phyloP scores from a whole-genome alignment of 2,888 invertebrate genomes.

The Marasmarcha lunaedactyla region DNA sequence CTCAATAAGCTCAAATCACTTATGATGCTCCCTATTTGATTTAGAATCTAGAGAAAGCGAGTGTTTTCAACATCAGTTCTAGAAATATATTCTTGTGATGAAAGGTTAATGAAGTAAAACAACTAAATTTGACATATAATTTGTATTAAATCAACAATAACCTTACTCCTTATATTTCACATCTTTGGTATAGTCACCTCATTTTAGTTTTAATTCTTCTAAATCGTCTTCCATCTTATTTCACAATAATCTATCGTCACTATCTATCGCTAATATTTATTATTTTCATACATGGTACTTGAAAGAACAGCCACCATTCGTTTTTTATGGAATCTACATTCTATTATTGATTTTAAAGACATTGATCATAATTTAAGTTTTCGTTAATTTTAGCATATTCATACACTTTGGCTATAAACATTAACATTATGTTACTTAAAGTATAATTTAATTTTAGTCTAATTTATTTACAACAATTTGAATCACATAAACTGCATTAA shows the following conservation, averaged over 20 bases:
- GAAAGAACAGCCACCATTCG: constrained; percentile 4
- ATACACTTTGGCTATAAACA: too few species aligned
- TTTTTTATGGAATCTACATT: neutral
- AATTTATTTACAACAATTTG: too few species aligned
- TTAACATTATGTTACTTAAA: too few species aligned
- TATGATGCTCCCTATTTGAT: too few species aligned
- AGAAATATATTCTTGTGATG: too few species aligned
- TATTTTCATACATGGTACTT: constrained; percentile 23
- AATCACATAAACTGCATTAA: too few species aligned
- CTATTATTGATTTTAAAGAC: constrained; percentile 1
- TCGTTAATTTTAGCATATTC: too few species aligned
- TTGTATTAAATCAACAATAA: constrained; percentile 70
- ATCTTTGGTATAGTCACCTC: constrained; percentile 65
- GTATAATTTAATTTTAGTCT: too few species aligned
- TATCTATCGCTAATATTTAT: constrained; percentile 28
- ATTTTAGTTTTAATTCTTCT: constrained; percentile 32
- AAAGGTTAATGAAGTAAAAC: too few species aligned
- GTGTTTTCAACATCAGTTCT: too few species aligned
- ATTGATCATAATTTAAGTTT: neutral
- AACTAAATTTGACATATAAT: constrained; percentile 58
- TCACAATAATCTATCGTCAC: constrained; percentile 48
- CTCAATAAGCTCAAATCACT: too few species aligned
- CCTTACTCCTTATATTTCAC: constrained; percentile 54
- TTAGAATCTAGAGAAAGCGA: too few species aligned
- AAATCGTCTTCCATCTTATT: constrained; percentile 10